These are phyloP conservation scores for Bradypodion ventrale DNA, from an alignment of 2,797 vertebrate species.

Conservation along the genomic window DNA sequence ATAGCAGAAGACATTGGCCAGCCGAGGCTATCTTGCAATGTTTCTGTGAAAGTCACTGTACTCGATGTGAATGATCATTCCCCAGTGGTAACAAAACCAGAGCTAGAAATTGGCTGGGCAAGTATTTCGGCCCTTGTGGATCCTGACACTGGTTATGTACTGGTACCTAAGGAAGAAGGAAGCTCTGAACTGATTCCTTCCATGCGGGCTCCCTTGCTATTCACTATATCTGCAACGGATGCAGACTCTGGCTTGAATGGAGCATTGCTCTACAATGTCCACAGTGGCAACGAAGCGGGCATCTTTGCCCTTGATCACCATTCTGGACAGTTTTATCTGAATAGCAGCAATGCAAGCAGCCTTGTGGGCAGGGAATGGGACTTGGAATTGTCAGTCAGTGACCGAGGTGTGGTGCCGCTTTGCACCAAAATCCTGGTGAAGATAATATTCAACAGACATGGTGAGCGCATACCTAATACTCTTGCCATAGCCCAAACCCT, in stretches of 20 bases:
- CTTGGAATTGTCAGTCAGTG: conserved; percentile 80
- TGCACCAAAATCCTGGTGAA: conserved; percentile 74
- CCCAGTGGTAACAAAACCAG: conserved; percentile 81
- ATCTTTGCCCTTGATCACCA: conserved; percentile 82
- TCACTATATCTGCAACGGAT: conserved; percentile 82
- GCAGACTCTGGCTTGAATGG: conserved; percentile 85
- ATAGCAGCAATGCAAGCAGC: conserved; percentile 86
- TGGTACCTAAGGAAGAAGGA: conserved; percentile 47
- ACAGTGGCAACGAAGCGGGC: conserved; percentile 63
- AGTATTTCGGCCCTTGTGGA: conserved; percentile 83
- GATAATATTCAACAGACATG: conserved; percentile 83
- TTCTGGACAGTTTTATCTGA: conserved; percentile 86
- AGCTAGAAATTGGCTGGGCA: conserved; percentile 77
- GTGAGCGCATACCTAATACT: conserved; percentile 84
- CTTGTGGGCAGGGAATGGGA: conserved; percentile 82
- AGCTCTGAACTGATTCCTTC: fast-evolving
- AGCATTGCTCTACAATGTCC: conserved; percentile 79
- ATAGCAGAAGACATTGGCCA: conserved; percentile 85
- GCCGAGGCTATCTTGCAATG: conserved; percentile 81
- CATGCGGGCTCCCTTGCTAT: conserved; percentile 46
- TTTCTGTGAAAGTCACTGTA: conserved; percentile 80
- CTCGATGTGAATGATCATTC: conserved; percentile 88
- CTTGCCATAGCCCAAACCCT: conserved; percentile 73
- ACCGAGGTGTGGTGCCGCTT: conserved; percentile 80
- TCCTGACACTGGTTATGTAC: conserved; percentile 76